These are phyloP conservation scores for Cacatua alba DNA, from an alignment of 2,113 vertebrate species.

Conservation along the genomic window DNA sequence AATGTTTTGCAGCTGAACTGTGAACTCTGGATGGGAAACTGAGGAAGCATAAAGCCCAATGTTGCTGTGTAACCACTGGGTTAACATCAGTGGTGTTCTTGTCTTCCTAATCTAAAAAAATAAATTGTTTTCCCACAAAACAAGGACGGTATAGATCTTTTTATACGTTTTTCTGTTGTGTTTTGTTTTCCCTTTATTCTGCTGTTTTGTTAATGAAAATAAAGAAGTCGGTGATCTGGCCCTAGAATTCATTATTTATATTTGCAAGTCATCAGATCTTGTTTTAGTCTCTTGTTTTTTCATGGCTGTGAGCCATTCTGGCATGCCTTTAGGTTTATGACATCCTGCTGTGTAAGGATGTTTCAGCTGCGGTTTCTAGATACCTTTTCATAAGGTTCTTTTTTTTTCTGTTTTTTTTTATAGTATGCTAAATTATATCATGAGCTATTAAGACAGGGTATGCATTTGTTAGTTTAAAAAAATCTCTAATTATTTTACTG, in stretches of 20 bases:
- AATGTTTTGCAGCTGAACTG: neutral
- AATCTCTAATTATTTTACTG: slow-evolving; percentile 69
- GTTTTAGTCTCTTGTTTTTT: slow-evolving; percentile 44
- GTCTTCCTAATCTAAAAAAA: neutral
- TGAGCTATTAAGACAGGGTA: slow-evolving; percentile 68
- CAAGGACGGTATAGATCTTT: neutral
- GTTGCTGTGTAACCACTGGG: neutral
- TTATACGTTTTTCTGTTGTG: neutral
- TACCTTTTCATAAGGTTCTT: slow-evolving; percentile 58
- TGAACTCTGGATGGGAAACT: neutral
- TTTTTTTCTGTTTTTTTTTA: slow-evolving; percentile 17
- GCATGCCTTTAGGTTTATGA: slow-evolving; percentile 71
- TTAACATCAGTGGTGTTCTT: neutral
- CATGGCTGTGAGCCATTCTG: slow-evolving; percentile 50
- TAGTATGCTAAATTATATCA: slow-evolving; percentile 65
- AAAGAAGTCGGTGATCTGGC: slow-evolving; percentile 30
- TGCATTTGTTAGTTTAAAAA: slow-evolving; percentile 69
- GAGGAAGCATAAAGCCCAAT: neutral
- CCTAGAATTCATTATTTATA: slow-evolving; percentile 65
- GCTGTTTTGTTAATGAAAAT: slow-evolving; percentile 33
- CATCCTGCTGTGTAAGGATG: slow-evolving; percentile 72
- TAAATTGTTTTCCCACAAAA: neutral
- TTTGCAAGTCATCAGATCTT: slow-evolving; percentile 68
- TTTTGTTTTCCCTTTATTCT: neutral
- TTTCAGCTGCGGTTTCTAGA: slow-evolving; percentile 62